Evolutionary conservation across 2,888 invertebrate genomes (phyloP).

Genomic region (Lithophane ornitopus): DNA sequence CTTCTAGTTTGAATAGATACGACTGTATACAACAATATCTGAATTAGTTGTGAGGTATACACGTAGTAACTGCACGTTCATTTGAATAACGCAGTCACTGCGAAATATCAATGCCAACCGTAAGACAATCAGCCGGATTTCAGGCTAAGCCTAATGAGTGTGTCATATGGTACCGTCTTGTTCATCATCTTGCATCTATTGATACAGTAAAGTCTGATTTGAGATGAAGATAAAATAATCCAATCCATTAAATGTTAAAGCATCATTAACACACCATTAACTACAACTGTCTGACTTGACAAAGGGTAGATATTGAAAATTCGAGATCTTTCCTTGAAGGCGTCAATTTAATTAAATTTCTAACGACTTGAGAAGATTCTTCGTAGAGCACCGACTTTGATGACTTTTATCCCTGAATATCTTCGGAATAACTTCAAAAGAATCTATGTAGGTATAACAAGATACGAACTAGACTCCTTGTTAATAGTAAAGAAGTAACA

Average conservation of each 20-base stretch:
- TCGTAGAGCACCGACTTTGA: slow-evolving; percentile 23
- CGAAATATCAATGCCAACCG: background rate
- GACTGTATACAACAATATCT: background rate
- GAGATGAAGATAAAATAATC: background rate
- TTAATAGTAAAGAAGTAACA: background rate
- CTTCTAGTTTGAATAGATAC: background rate
- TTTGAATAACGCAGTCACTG: background rate
- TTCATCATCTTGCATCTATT: background rate
- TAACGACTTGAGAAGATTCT: slow-evolving; percentile 38
- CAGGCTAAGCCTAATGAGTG: background rate
- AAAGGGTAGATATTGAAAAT: slow-evolving; percentile 39
- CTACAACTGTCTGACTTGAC: slow-evolving; percentile 5
- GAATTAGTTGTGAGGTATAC: background rate
- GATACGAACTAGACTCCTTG: background rate
- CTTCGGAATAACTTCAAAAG: slow-evolving; percentile 15
- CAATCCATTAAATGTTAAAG: background rate
- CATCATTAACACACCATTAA: slow-evolving; percentile 37
- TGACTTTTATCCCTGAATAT: slow-evolving; percentile 11
- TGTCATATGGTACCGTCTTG: background rate
- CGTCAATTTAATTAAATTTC: slow-evolving; percentile 46
- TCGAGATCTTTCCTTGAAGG: slow-evolving; percentile 10
- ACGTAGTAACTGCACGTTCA: too few relatives aligned
- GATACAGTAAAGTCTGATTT: background rate
- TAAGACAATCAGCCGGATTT: background rate
- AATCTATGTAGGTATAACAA: background rate